Conservation (phyloP, 2,888 invertebrate genomes). For the Dryobota labecula region DNA sequence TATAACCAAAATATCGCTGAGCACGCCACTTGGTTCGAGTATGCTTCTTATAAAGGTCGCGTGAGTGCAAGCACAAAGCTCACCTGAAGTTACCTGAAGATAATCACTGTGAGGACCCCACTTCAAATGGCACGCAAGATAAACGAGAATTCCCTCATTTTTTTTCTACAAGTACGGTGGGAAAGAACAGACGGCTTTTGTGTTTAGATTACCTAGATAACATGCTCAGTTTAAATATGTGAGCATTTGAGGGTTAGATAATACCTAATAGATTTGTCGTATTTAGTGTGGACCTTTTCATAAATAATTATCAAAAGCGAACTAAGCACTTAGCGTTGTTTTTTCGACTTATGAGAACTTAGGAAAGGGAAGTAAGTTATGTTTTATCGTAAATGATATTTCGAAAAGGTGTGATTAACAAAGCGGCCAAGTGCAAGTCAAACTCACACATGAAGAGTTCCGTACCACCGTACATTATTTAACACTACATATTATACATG, state of each 20-base stretch:
- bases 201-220: slow-evolving; percentile 42
- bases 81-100: slow-evolving; percentile 83
- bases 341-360: not conserved
- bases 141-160: slow-evolving; percentile 82
- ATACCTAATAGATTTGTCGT: slow-evolving; percentile 8
- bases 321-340: not conserved
- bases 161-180: slow-evolving; percentile 69
- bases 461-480: too few species aligned
- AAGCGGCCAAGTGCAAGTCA: too few species aligned
- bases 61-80: slow-evolving; percentile 80
- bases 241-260: slow-evolving; percentile 5
- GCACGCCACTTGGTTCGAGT: slow-evolving; percentile 79
- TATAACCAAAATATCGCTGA: slow-evolving; percentile 85
- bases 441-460: too few species aligned
- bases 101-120: slow-evolving; percentile 83
- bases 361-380: not conserved
- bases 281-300: not conserved
- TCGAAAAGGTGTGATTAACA: not conserved
- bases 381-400: not conserved
- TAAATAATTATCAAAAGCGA: not conserved
- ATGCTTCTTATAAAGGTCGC: slow-evolving; percentile 84
- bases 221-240: slow-evolving; percentile 11
- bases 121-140: slow-evolving; percentile 85
- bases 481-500: too few species aligned
- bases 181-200: slow-evolving; percentile 62